Evolutionary conservation across 2,113 vertebrate species (phyloP).

Genomic region (Alaudala cheleensis): DNA sequence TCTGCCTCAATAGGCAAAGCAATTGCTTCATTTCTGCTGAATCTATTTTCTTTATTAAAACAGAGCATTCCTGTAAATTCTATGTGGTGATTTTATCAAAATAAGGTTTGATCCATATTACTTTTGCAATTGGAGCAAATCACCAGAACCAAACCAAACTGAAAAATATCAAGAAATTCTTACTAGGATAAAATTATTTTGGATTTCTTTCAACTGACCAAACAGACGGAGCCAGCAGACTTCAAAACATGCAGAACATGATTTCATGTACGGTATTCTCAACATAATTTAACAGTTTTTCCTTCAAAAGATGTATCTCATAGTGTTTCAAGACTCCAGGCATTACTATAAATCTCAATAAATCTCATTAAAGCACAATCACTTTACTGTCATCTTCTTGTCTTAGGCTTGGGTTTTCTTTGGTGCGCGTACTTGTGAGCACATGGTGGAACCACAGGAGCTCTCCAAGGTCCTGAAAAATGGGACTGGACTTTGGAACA

Average conservation of each 20-base stretch:
- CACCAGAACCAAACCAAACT: background rate
- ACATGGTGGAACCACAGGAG: background rate
- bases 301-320: background rate
- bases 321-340: background rate
- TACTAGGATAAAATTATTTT: background rate
- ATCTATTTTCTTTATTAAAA: background rate
- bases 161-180: background rate
- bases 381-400: background rate
- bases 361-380: background rate
- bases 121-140: background rate
- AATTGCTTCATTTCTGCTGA: background rate
- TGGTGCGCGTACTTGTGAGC: fast-evolving
- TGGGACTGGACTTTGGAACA: background rate
- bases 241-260: background rate
- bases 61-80: background rate
- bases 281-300: background rate
- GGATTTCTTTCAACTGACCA: background rate
- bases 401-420: background rate
- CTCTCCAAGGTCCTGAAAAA: constrained; percentile 79
- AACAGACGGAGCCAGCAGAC: background rate
- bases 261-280: background rate
- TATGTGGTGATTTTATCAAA: background rate
- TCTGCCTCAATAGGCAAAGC: background rate
- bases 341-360: background rate
- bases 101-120: background rate